A percentile compares a stretch with the other conserved stretches of the same genome.
Conservation (phyloP, 2,888 invertebrate genomes). For the Nysson spinosus region DNA sequence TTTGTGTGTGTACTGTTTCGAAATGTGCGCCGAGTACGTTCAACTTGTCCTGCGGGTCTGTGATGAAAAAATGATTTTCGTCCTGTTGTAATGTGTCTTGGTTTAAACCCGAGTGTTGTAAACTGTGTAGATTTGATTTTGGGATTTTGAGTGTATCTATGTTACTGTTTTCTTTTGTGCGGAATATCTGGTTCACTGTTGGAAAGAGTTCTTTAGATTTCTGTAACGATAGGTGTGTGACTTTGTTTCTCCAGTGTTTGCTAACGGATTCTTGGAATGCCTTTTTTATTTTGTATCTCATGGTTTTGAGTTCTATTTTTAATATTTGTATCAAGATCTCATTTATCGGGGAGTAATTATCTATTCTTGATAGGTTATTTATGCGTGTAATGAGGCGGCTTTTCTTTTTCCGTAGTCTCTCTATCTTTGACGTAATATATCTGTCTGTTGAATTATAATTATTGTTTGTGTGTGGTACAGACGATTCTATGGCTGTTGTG, state of each 20-base stretch:
- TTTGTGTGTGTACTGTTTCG: neutral
- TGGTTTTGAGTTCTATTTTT: neutral
- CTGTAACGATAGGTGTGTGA: neutral
- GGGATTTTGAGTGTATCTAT: neutral
- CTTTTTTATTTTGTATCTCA: conserved; percentile 1
- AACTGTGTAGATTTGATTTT: too few relatives aligned
- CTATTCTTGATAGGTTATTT: neutral
- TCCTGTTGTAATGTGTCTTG: too few relatives aligned
- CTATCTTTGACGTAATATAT: conserved; percentile 1
- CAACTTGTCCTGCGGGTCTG: too few relatives aligned
- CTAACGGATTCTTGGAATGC: neutral
- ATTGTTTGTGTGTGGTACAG: neutral
- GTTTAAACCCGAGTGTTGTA: too few relatives aligned
- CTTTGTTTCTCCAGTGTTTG: conserved; percentile 5
- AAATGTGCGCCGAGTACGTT: too few relatives aligned
- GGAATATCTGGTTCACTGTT: neutral
- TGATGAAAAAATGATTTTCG: too few relatives aligned
- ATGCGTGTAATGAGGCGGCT: neutral
- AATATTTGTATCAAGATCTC: neutral
- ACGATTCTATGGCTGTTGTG: neutral
- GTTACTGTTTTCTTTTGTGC: neutral
- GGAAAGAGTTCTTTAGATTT: conserved; percentile 3
- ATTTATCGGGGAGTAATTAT: neutral
- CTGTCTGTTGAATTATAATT: conserved; percentile 7
- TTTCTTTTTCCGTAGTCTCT: neutral